A percentile compares a stretch with the other conserved stretches of the same genome.
Evolutionary conservation across 2,888 invertebrate genomes (phyloP).

Genomic region (Eudasyphora cyanicolor): DNA sequence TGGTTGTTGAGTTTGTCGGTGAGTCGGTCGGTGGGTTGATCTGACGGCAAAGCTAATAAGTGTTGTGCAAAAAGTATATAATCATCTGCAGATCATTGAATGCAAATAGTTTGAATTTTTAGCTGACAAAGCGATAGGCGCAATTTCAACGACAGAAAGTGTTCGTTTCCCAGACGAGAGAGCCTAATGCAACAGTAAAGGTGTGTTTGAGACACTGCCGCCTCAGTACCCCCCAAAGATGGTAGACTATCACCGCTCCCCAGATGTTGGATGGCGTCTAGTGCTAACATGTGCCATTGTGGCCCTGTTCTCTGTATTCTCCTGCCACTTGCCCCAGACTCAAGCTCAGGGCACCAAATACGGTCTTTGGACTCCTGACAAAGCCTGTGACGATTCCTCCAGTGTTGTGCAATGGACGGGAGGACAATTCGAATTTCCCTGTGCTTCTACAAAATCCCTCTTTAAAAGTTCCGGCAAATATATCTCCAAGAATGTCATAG

Average conservation of each 20-base stretch:
- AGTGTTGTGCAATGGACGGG: slow-evolving; percentile 80
- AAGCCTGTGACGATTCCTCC: slow-evolving; percentile 69
- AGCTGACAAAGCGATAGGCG: slow-evolving; percentile 28
- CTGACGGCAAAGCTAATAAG: neutral
- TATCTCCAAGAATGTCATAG: slow-evolving; percentile 82
- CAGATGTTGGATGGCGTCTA: neutral
- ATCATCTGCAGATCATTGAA: slow-evolving; percentile 44
- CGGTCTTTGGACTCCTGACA: slow-evolving; percentile 74
- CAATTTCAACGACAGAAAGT: neutral
- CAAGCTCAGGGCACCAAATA: slow-evolving; percentile 73
- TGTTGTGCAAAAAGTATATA: slow-evolving; percentile 47
- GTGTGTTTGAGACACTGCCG: too few species aligned
- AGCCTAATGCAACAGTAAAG: neutral
- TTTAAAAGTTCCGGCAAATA: slow-evolving; percentile 83
- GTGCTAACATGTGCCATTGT: neutral
- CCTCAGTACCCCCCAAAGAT: neutral
- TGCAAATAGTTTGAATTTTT: slow-evolving; percentile 50
- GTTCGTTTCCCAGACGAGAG: neutral
- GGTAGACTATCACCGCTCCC: neutral
- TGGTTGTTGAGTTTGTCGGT: too few species aligned
- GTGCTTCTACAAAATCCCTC: slow-evolving; percentile 81
- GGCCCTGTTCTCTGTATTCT: neutral
- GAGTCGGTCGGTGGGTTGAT: neutral
- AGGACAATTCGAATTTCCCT: slow-evolving; percentile 81
- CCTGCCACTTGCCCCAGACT: neutral